Base-by-base conservation (phyloP, 2,113 vertebrate species). In the Neofelis nebulosa region DNA sequence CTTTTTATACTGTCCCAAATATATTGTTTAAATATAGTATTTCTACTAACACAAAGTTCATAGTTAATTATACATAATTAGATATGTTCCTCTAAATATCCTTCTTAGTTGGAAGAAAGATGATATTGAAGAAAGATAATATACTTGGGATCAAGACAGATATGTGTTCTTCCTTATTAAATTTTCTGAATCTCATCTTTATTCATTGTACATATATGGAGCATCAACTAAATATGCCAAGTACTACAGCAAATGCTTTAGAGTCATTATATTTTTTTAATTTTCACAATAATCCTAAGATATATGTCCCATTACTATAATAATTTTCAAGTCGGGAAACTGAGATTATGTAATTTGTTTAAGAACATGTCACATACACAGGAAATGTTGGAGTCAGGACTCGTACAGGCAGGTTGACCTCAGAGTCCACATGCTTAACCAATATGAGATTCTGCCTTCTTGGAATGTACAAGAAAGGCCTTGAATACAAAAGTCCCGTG, bases 211-310 rank as follows among this genome's bases (percentile, higher is more conserved):
- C 31, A 52, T 33, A 7, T 50, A 88, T 23, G 69, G 7, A 57
- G 1, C 6, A 66, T n/a, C 76, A 91, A 65, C 29, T 94, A 27
- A 61, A 50, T 71, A 66, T 73, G 16, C 4, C 45, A 93, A 8
- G 0, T 48, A 50, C 23, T 80, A 11, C 33, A 45, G 15, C 29
- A 82, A 93, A 61, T 91, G 33, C 19, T 48, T 68, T 69, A 83
- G 55, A 57, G 2, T 87, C 6, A 76, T 52, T 65, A 36, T 65
- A n/a, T 25, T 52, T 31, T 13, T 88, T 80, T 66, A 71, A 76
- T 73, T 95, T 90, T 96, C 27, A 79, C 5, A 52, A 80, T 63
- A 90, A 79, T 73, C 69, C n/a, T 36, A 92, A 86, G 10, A 88
- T 3, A 12, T n/a, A 41, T 31, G 5, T 78, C 23, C 2, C 63